A percentile compares a stretch with the other conserved stretches of the same genome.
phyloP scores from a whole-genome alignment of 2,113 vertebrate genomes.

The Coptodon bakossiorum region DNA sequence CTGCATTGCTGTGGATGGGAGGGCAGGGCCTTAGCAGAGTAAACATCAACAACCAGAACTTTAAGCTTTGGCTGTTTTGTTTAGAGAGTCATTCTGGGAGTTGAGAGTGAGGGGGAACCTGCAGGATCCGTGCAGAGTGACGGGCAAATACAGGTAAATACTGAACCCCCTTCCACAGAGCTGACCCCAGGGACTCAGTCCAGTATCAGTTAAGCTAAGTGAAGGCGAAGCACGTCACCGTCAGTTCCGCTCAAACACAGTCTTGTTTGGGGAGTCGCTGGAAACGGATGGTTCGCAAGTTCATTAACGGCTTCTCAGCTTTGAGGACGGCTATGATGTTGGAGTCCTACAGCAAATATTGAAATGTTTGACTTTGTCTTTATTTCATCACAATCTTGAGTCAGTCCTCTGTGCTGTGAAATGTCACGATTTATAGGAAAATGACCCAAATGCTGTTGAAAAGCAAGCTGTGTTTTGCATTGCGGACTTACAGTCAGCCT shows the following conservation, averaged over 20 bases:
- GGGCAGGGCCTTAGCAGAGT: constrained; percentile 34
- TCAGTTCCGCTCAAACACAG: constrained; percentile 53
- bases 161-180: constrained; percentile 39
- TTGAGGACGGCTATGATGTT: not conserved
- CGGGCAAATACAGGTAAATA: constrained; percentile 57
- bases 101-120: constrained; percentile 11
- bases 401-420: not conserved
- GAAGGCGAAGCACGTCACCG: constrained; percentile 63
- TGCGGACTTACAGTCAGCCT: no score
- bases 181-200: constrained; percentile 46
- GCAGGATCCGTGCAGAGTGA: constrained; percentile 50
- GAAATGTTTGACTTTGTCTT: not conserved
- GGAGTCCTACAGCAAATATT: not conserved
- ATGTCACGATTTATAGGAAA: not conserved
- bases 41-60: constrained; percentile 57
- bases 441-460: not conserved
- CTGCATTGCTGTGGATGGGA: constrained; percentile 33
- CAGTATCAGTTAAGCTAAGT: constrained; percentile 67
- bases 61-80: constrained; percentile 37
- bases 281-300: constrained; percentile 33
- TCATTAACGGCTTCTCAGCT: constrained; percentile 25
- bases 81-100: constrained; percentile 19
- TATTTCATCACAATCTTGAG: not conserved
- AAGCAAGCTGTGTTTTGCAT: not conserved
- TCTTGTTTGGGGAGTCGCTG: constrained; percentile 24